These are phyloP conservation scores for Enteromius paludinosus DNA, from an alignment of 2,797 vertebrate genomes.

Conservation along the genomic window DNA sequence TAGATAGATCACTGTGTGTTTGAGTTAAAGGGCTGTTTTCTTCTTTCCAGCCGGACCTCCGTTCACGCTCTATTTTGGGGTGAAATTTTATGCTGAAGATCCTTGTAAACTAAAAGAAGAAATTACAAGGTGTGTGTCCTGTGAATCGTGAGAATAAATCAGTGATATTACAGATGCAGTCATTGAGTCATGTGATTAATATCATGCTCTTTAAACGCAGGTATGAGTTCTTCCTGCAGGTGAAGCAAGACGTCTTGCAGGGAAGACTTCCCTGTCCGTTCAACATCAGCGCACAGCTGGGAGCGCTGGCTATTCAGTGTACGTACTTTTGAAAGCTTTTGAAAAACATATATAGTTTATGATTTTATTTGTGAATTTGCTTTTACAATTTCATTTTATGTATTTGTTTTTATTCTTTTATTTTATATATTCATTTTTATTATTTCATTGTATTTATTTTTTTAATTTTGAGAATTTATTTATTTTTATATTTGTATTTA, in stretches of 20 bases:
- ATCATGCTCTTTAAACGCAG: constrained; percentile 61
- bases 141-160: constrained; percentile 1
- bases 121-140: constrained; percentile 83
- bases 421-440: neutral
- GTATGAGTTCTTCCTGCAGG: constrained; percentile 89
- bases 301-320: constrained; percentile 85
- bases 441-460: neutral
- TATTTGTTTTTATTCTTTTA: neutral
- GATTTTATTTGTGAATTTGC: too few relatives aligned
- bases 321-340: too few relatives aligned
- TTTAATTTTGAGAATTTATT: neutral
- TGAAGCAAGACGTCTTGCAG: constrained; percentile 89
- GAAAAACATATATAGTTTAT: too few relatives aligned
- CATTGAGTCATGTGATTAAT: neutral
- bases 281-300: constrained; percentile 79
- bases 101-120: constrained; percentile 90
- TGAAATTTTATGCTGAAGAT: constrained; percentile 90
- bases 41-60: constrained; percentile 83
- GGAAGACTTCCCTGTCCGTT: constrained; percentile 83
- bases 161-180: neutral
- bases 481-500: neutral
- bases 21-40: constrained; percentile 25
- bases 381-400: too few relatives aligned
- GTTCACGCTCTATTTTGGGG: constrained; percentile 89
- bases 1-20: neutral